Evolutionary conservation across 2,797 vertebrate species (phyloP).

Genomic region (Pseudochaenichthys georgianus): DNA sequence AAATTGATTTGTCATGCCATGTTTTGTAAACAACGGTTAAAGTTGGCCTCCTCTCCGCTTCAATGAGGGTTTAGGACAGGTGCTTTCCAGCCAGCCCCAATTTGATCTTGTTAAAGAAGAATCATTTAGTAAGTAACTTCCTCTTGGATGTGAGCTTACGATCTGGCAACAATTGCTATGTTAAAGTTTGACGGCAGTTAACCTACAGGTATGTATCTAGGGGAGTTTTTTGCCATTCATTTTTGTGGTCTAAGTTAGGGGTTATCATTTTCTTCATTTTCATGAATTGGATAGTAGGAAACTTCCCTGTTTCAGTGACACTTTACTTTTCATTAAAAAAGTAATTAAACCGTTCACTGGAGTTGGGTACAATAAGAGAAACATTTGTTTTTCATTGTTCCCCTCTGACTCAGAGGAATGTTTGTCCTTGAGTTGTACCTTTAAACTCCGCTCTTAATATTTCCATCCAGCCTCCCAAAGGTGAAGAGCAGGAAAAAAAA

Average conservation of each 20-base stretch:
- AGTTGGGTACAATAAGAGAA: slow-evolving; percentile 34
- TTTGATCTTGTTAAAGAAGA: no score
- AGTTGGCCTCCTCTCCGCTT: no score
- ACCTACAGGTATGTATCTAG: no score
- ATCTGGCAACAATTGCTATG: no score
- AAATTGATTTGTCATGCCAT: no score
- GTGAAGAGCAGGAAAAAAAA: slow-evolving; percentile 49
- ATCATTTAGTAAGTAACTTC: no score
- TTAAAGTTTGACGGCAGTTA: no score
- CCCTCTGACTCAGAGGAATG: slow-evolving; percentile 25
- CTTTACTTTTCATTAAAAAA: slow-evolving; percentile 36
- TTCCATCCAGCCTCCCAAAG: slow-evolving; percentile 42
- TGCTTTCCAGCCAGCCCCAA: no score
- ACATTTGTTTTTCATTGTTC: slow-evolving; percentile 33
- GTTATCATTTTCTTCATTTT: neutral
- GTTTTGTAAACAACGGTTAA: no score
- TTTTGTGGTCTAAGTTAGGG: neutral
- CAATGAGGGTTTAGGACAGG: no score
- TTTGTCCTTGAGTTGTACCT: slow-evolving; percentile 57
- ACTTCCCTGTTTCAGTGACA: neutral
- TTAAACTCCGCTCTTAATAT: slow-evolving; percentile 57
- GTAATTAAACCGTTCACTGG: slow-evolving; percentile 35
- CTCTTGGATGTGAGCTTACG: no score
- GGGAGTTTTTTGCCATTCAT: neutral
- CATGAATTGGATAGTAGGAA: slow-evolving; percentile 3